Evolutionary conservation across 1,140 invertebrate species (phyloP), one percentile per base, ranked within the genome.

Genomic region (Rhopalosiphum padi): DNA sequence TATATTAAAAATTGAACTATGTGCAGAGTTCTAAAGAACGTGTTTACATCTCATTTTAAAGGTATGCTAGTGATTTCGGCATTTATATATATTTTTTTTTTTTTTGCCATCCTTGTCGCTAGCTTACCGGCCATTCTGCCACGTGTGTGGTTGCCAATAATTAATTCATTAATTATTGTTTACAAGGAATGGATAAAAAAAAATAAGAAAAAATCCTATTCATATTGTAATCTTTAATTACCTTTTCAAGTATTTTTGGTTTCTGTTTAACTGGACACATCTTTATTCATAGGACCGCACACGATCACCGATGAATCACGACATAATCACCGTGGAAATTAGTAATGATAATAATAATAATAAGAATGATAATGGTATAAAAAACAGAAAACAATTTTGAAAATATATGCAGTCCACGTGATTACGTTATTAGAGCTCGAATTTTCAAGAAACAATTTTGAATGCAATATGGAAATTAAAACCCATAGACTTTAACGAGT

Each of bases 391-490:
- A 90, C 48, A 51, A 68, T 46, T 60, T 90, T 1, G 21, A 90
- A 60, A 60, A 60, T 90, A 11, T 22, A 43, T n/a, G 89, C 25
- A 25, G 41, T 35, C 37, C 41, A 60, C 18, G 53, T 68, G 55
- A 43, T 68, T 68, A 30, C 37, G 37, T 90, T 60, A 90, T 90
- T 90, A 46, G 37, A 90, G 25, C 55, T 68, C 41, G 18, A 68
- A 68, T 90, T 90, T 90, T 55, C 15, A 15, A 60, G 89, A 90
- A 90, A 4, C 55, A 90, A 90, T 90, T 90, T 68, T 41, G 37
- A 90, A 90, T 41, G 37, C 53, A 68, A 85, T 86, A 93, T 93
- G 48, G 91, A 86, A 86, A 93, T 93, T 93, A 82, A 93, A 85
- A 93, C 48, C 91, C 35, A 48, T 86, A 83, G 91, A 93, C 91